Base-by-base conservation (phyloP, 2,113 vertebrate species). In the Gorsachius goisagi region DNA sequence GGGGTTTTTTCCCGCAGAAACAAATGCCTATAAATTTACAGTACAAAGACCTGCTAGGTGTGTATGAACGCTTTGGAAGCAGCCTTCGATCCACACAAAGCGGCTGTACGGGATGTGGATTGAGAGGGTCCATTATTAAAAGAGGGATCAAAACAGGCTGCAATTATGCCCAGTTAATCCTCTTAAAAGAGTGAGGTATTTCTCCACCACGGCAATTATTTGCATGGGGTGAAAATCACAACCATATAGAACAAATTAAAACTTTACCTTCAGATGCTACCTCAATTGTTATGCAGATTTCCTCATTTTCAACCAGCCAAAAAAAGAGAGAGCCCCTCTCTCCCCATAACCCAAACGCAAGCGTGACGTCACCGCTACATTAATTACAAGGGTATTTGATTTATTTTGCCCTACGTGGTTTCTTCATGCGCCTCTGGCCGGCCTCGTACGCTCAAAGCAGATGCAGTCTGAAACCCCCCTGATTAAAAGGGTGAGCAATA, bases 121-220 rank as follows among this genome's bases (percentile, higher is more conserved):
- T 91, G 95, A 96, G 97, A 92, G 84, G 95, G 97, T 56, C 90
- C 39, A 52, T 98, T 98, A 98, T 98, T 98, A 98, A 97, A 97
- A 94, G 73, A 96, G 73, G 95, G 95, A 98, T 97, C 96, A 97
- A 97, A 97, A 87, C 97, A 91, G 97, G 87, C 97, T 97, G 97
- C 97, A 98, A 98, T 98, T 97, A 98, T 24, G 59, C 91, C 96
- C 90, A 12, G 93, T 85, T 98, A 98, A 98, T 98, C 98, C 97
- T 97, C 78, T 98, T 97, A 97, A 98, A 98, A 98, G 96, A 97
- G 91, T 71, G 95, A 97, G 97, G 89, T 95, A 93, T 97, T 98
- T 92, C 97, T 97, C 80, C 94, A 96, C 92, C 82, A 67, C 88
- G 74, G 95, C 85, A 97, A 95, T 98, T 98, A 98, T 98, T 98